Evolutionary conservation across 2,113 vertebrate species (phyloP).

Genomic region (Salvelinus sp.): DNA sequence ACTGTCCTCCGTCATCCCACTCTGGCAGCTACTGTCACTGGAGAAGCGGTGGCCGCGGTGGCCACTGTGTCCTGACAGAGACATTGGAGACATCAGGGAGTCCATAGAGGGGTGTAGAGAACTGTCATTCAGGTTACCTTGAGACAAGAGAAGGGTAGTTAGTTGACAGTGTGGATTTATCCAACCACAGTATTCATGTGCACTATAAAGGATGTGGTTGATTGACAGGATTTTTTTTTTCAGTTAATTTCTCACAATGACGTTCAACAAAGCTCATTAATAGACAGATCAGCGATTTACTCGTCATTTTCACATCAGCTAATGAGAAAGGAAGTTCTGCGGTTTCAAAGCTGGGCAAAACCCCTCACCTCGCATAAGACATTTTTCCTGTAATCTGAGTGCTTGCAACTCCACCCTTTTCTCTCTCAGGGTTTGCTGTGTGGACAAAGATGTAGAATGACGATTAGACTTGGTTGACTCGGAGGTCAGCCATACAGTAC

Average conservation of each 20-base stretch:
- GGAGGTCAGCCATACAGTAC: constrained; percentile 6
- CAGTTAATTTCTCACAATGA: constrained; percentile 18
- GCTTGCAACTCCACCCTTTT: constrained; percentile 81
- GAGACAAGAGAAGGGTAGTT: constrained; percentile 15
- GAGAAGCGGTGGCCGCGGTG: constrained; percentile 77
- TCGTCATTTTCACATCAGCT: neutral
- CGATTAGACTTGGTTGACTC: neutral
- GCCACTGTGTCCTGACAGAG: constrained; percentile 17
- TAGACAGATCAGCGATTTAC: constrained; percentile 18
- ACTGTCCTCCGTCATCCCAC: constrained; percentile 81
- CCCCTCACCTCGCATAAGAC: constrained; percentile 80
- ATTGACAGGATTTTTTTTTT: constrained; percentile 31
- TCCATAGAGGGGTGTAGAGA: constrained; percentile 55
- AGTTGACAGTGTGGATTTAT: neutral
- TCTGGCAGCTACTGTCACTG: constrained; percentile 88
- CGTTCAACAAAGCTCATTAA: constrained; percentile 41
- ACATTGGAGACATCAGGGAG: constrained; percentile 50
- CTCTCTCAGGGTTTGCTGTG: constrained; percentile 83
- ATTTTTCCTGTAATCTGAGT: constrained; percentile 83
- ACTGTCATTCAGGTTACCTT: constrained; percentile 74
- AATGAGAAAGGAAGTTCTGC: constrained; percentile 59
- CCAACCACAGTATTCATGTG: neutral
- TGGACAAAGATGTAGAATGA: constrained; percentile 22
- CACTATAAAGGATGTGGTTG: neutral
- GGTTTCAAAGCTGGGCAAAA: constrained; percentile 61